Evolutionary conservation across 2,888 invertebrate genomes (phyloP), one percentile per base, ranked within the genome.

Genomic region (Ennomos quercinarius): DNA sequence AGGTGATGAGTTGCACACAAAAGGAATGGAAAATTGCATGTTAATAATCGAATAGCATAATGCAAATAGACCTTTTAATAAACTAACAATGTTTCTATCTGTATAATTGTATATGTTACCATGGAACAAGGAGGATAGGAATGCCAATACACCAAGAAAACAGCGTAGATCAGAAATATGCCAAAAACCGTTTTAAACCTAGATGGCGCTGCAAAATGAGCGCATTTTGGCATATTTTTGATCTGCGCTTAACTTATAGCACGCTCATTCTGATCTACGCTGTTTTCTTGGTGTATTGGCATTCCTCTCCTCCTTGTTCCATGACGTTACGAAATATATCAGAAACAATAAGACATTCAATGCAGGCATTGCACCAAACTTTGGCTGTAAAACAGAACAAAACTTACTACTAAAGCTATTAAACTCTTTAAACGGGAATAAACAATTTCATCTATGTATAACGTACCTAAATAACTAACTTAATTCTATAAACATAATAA

Each of bases 371-470:
- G 70, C 66, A 67, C 68, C 67, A 65, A 78, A 73, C 87, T 89
- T 88, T 89, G 88, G 88, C 82, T 82, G 80, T 69, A 55, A 46
- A 65, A 73, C 78, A 75, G 46, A 74, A 80, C 78, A 71, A 71
- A 76, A 83, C 86, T 84, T 86, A 84, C 84, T 77, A 77, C 81
- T 83, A 81, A 85, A 82, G 81, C 85, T 86, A 84, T 64, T 67
- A 67, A 67, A 69, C 69, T 67, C 64, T 69, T 57, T 59, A 86
- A 90, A 89, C 86, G 86, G 72, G 78, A 78, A 84, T 87, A 89
- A 90, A 91, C 87, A 87, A 87, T 89, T 85, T 84, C 73, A 86
- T 77, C 76, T 84, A 82, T 77, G 76, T 84, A 82, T 81, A 88
- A 87, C 85, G 70, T 86, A 84, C 3, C 17, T 17, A 84, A 80